phyloP scores from a whole-genome alignment of 1,140 invertebrate species.

The Cydia fagiglandana region DNA sequence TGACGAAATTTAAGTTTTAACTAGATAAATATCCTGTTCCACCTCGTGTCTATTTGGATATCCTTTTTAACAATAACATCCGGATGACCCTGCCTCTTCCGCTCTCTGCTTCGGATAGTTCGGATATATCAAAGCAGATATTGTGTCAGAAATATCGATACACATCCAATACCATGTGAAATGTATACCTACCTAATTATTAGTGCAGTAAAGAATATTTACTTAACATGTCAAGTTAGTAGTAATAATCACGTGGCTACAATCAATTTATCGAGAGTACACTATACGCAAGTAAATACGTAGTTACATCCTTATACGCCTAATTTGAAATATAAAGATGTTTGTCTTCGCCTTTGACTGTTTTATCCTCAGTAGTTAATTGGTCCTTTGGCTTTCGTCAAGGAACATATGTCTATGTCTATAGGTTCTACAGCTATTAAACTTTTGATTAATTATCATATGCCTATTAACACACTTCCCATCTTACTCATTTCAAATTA shows the following conservation, averaged over 20 bases:
- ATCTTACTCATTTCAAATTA: not conserved
- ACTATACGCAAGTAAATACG: no score
- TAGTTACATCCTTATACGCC: no score
- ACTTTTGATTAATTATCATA: not conserved
- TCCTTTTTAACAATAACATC: conserved; percentile 9
- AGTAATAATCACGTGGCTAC: no score
- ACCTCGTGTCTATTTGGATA: not conserved
- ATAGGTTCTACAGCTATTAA: not conserved
- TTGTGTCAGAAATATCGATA: no score
- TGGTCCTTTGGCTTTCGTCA: not conserved
- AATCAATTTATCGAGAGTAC: no score
- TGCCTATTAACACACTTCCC: not conserved
- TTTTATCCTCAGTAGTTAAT: no score
- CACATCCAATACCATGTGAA: no score
- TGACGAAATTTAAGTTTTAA: not conserved
- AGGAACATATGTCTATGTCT: not conserved
- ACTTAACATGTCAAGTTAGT: no score
- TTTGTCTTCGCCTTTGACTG: no score
- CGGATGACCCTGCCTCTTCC: not conserved
- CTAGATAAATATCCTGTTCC: conserved; percentile 4
- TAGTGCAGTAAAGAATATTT: no score
- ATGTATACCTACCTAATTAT: no score
- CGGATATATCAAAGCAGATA: not conserved
- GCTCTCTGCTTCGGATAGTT: not conserved
- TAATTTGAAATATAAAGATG: no score